Percentiles rank a stretch among this genome's conserved stretches.
phyloP scores from a whole-genome alignment of 2,113 vertebrate species.

The Lophura nycthemera region DNA sequence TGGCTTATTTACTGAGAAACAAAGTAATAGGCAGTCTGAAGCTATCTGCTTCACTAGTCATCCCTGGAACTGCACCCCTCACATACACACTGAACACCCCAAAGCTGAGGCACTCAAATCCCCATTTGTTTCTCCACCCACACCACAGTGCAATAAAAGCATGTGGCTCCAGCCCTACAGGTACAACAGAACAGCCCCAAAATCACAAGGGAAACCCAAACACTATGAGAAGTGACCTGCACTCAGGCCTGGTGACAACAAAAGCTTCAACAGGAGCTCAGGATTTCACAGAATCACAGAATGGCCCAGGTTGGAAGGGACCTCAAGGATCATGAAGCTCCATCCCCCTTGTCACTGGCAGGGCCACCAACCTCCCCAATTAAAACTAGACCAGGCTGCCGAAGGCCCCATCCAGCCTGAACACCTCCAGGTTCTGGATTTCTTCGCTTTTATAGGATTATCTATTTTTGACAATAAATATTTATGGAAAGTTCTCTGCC shows the following conservation, averaged over 20 bases:
- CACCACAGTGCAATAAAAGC: neutral
- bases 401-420: too few species aligned
- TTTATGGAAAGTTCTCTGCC: neutral
- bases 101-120: neutral
- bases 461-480: neutral
- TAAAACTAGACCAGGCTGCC: too few species aligned
- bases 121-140: neutral
- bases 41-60: neutral
- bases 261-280: neutral
- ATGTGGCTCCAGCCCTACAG: accelerated
- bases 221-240: neutral
- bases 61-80: neutral
- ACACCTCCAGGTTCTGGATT: neutral
- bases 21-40: neutral
- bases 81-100: neutral
- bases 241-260: neutral
- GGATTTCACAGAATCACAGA: neutral
- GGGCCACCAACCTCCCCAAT: too few species aligned
- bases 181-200: neutral
- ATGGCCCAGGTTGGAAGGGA: too few species aligned
- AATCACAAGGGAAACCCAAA: neutral
- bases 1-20: neutral
- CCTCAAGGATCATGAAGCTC: too few species aligned
- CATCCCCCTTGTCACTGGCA: too few species aligned
- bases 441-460: neutral